A percentile compares a stretch with the other conserved stretches of the same genome.
Evolutionary conservation across 2,113 vertebrate species (phyloP).

Genomic region (Leucopsar rothschildi): DNA sequence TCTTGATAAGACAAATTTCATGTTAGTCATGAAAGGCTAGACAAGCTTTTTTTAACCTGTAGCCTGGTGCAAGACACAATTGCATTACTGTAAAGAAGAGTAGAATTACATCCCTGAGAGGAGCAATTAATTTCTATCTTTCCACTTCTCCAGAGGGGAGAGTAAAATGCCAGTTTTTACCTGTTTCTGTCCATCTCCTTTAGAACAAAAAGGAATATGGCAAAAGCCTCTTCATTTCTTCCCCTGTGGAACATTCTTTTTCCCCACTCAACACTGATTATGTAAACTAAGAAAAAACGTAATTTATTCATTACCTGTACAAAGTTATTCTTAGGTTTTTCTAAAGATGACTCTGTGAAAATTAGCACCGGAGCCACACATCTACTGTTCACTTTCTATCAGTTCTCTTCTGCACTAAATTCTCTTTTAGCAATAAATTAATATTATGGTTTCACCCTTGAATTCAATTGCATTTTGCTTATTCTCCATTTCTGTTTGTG

Average conservation of each 20-base stretch:
- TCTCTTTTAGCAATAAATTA: not conserved
- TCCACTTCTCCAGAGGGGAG: not conserved
- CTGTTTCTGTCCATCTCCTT: not conserved
- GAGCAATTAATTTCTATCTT: not conserved
- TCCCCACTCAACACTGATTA: not conserved
- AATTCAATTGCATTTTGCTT: not conserved
- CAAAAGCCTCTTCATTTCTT: not conserved
- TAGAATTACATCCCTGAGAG: not conserved
- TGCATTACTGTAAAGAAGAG: not conserved
- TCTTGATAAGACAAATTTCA: not conserved
- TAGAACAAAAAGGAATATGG: not conserved
- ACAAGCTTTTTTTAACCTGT: not conserved
- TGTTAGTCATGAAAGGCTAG: not conserved
- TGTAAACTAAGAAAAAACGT: not conserved
- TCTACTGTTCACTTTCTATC: not conserved
- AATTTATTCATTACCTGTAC: not conserved
- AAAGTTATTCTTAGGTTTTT: not conserved
- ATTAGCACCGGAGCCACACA: not conserved
- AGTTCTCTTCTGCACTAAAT: not conserved
- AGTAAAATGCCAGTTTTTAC: not conserved
- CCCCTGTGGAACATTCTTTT: not conserved
- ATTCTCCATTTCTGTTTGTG: not conserved
- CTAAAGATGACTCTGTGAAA: not conserved
- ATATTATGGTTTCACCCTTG: not conserved
- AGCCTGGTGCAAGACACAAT: not conserved